Evolutionary conservation across 37 sponge, comb jelly and placozoan species (phyloP).

Genomic region (Beroe forskalii): DNA sequence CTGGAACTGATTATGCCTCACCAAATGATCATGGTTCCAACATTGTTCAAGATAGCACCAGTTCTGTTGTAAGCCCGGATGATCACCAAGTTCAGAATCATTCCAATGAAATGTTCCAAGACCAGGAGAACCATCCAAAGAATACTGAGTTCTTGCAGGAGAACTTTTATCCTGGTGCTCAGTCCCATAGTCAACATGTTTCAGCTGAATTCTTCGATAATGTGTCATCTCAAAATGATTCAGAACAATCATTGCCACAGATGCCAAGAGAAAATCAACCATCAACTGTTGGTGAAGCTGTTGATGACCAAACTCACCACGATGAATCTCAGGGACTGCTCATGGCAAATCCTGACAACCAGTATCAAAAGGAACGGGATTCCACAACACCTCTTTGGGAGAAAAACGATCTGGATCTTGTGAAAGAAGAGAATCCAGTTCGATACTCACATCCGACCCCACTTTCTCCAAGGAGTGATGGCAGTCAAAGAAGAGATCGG

Average conservation of each 20-base stretch:
- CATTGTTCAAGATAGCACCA: neutral
- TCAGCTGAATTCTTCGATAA: too few relatives aligned
- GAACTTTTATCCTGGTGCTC: neutral
- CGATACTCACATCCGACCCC: neutral
- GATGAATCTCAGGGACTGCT: neutral
- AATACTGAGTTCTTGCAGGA: too few relatives aligned
- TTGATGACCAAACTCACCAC: too few relatives aligned
- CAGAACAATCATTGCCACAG: too few relatives aligned
- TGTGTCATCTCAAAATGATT: too few relatives aligned
- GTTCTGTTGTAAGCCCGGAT: neutral
- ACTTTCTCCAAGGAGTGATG: neutral
- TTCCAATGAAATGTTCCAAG: neutral
- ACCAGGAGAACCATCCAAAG: neutral
- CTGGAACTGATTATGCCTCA: neutral
- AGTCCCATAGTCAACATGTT: too few relatives aligned
- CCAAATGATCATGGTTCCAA: neutral
- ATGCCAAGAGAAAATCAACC: too few relatives aligned
- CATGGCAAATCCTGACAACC: constrained; percentile 36
- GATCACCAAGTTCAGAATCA: neutral
- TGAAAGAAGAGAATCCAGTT: neutral
- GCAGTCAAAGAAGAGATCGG: neutral
- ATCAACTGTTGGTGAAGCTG: too few relatives aligned
- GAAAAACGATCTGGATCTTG: constrained; percentile 23
- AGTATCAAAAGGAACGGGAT: constrained; percentile 26
- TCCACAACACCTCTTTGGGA: constrained; percentile 59